Evolutionary conservation across 2,888 invertebrate species (phyloP).

Genomic region (Megalurothrips usitatus): DNA sequence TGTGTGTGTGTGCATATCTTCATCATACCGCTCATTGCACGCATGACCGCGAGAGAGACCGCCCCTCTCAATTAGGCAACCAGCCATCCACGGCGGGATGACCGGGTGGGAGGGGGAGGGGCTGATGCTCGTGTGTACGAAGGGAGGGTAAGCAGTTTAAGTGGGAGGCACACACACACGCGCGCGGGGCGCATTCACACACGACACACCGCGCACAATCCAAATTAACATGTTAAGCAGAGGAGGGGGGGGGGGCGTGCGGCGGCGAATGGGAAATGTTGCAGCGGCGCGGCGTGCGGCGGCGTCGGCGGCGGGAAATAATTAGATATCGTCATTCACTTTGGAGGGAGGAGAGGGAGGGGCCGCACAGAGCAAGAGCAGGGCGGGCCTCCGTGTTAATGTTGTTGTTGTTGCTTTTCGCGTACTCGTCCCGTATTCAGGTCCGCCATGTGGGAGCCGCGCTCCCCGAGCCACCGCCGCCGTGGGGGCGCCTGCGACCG

Average conservation of each 20-base stretch:
- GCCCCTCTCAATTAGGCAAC: constrained; percentile 13
- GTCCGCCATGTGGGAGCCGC: no score
- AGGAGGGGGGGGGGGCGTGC: background rate
- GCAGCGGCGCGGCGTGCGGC: background rate
- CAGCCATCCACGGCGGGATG: background rate
- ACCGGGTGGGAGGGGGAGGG: background rate
- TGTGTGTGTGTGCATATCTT: background rate
- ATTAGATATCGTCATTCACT: constrained; percentile 17
- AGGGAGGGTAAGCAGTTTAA: no score
- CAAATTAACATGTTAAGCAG: constrained; percentile 23
- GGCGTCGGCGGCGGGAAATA: background rate
- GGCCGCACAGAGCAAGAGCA: background rate
- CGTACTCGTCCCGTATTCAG: no score
- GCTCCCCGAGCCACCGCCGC: no score
- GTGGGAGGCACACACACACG: no score
- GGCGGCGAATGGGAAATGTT: no score
- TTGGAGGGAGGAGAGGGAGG: background rate
- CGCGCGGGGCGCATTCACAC: no score
- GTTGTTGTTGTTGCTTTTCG: no score
- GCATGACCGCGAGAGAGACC: background rate
- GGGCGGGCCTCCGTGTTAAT: no score
- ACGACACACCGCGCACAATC: background rate
- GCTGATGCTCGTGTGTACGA: no score
- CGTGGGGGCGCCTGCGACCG: no score
- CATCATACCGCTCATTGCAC: constrained; percentile 9